Conservation (phyloP, 1,140 invertebrate species). For the Procambarus clarkii region DNA sequence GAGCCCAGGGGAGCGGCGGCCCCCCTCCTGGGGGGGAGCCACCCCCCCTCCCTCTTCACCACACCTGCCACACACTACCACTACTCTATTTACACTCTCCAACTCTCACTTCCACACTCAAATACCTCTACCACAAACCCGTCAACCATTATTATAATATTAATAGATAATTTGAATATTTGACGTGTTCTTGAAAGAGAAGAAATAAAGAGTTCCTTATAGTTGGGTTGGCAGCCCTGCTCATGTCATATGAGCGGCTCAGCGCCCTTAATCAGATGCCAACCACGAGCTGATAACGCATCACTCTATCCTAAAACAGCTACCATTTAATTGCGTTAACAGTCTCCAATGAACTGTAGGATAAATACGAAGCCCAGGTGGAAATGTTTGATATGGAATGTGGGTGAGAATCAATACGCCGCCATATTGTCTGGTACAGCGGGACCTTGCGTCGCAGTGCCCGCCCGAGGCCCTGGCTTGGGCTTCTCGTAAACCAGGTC, state of each 20-base stretch:
- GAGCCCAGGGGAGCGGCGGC: background rate
- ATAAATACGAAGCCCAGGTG: background rate
- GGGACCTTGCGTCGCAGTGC: background rate
- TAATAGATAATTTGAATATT: too few species aligned
- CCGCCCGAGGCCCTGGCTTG: background rate
- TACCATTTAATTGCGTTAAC: too few species aligned
- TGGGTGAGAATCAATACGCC: conserved; percentile 32
- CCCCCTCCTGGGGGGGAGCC: background rate
- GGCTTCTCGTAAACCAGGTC: background rate
- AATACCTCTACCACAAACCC: too few species aligned
- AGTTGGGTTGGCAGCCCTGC: conserved; percentile 24
- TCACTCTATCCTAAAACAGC: too few species aligned
- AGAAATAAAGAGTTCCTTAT: background rate
- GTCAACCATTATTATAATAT: too few species aligned
- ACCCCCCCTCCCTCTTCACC: background rate
- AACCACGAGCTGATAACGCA: background rate
- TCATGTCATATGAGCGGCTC: conserved; percentile 19
- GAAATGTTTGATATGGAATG: background rate
- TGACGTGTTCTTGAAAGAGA: too few species aligned
- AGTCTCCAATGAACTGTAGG: too few species aligned
- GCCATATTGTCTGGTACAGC: conserved; percentile 31
- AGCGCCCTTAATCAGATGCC: background rate
- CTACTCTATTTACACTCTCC: background rate
- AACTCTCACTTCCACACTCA: background rate
- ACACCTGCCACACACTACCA: background rate